Evolutionary conservation across 2,797 vertebrate genomes (phyloP).

Genomic region (Acridotheres tristis): DNA sequence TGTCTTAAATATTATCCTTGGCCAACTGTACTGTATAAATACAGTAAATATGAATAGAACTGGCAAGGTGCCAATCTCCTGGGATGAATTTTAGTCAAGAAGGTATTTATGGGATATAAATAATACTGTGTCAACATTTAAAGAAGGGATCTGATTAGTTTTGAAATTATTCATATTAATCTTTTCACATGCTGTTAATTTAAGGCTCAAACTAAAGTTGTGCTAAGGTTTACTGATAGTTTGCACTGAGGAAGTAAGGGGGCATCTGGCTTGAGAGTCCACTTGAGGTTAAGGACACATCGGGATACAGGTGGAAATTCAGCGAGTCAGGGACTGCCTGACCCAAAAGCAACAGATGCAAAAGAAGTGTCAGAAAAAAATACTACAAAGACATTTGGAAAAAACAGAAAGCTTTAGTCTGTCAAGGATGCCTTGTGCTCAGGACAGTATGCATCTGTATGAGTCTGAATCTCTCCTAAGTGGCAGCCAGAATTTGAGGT

Average conservation of each 20-base stretch:
- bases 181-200: constrained; percentile 78
- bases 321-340: not conserved
- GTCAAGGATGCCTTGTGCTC: not conserved
- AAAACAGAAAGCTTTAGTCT: not conserved
- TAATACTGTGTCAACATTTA: constrained; percentile 87
- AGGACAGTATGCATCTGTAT: not conserved
- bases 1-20: constrained; percentile 90
- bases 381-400: not conserved
- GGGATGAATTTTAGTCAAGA: constrained; percentile 82
- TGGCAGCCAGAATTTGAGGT: not conserved
- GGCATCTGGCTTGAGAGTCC: constrained; percentile 36
- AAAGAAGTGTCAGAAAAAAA: not conserved
- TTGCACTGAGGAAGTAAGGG: constrained; percentile 55
- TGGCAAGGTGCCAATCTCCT: constrained; percentile 81
- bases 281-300: constrained; percentile 40
- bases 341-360: not conserved
- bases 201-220: constrained; percentile 76
- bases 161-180: constrained; percentile 83
- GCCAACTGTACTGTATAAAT: constrained; percentile 84
- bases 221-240: constrained; percentile 69
- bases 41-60: constrained; percentile 88
- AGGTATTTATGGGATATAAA: constrained; percentile 89
- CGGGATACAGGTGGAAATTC: not conserved
- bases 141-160: constrained; percentile 80
- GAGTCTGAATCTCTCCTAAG: not conserved